These are phyloP conservation scores for Lampris incognitus DNA, from an alignment of 2,113 vertebrate species.

Conservation along the genomic window DNA sequence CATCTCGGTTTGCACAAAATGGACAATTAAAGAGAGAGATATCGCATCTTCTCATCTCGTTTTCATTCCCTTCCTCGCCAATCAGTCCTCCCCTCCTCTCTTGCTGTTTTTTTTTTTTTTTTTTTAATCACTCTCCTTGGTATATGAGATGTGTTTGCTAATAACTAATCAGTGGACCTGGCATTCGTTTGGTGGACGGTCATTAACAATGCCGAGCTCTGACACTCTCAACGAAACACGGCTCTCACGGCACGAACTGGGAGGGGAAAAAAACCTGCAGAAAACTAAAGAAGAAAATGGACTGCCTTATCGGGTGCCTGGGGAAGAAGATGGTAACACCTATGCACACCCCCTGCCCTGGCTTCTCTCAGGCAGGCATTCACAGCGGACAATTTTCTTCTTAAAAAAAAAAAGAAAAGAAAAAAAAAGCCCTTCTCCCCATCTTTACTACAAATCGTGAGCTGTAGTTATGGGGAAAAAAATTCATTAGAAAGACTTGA, in stretches of 20 bases:
- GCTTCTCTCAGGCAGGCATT: conserved; percentile 54
- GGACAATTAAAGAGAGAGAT: conserved; percentile 50
- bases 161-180: conserved; percentile 8
- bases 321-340: conserved; percentile 62
- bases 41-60: conserved; percentile 21
- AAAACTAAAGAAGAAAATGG: neutral
- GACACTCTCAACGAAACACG: conserved; percentile 6
- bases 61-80: conserved; percentile 20
- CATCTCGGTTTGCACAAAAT: conserved; percentile 78
- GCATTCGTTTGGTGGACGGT: conserved; percentile 15
- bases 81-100: conserved; percentile 3
- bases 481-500: conserved; percentile 80
- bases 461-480: conserved; percentile 88
- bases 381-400: conserved; percentile 14
- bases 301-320: conserved; percentile 55
- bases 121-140: neutral
- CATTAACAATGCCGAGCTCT: conserved; percentile 25
- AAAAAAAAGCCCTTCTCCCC: conserved; percentile 13
- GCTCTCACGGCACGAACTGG: conserved; percentile 15
- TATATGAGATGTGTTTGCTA: conserved; percentile 4
- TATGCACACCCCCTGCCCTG: conserved; percentile 78
- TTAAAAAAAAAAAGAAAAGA: too few relatives aligned
- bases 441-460: conserved; percentile 77
- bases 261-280: neutral
- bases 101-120: neutral